Percentiles rank a stretch among this genome's conserved stretches.
These are phyloP conservation scores for Threskiornis aethiopicus DNA, from an alignment of 2,797 vertebrate species.

Conservation along the genomic window DNA sequence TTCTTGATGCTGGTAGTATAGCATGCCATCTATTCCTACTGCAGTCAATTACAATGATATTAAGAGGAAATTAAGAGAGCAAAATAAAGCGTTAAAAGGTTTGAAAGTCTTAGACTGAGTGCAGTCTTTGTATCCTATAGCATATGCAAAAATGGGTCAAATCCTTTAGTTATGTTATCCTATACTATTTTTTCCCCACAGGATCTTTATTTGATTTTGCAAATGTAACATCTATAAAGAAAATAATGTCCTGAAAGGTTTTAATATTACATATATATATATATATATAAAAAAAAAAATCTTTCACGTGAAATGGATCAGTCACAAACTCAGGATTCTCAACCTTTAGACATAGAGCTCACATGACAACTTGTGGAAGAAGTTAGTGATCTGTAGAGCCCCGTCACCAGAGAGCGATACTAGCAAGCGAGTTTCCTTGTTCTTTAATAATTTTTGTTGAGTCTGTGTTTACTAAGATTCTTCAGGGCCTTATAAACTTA, in stretches of 20 bases:
- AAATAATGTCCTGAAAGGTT: not conserved
- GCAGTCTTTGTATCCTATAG: not conserved
- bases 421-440: not conserved
- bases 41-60: not conserved
- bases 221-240: not conserved
- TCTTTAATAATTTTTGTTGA: conserved; percentile 1
- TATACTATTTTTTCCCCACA: not conserved
- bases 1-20: not conserved
- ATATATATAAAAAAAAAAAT: not conserved
- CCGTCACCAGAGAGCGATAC: not conserved
- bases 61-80: not conserved
- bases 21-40: not conserved
- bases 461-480: conserved; percentile 27
- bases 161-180: not conserved
- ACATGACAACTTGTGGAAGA: not conserved
- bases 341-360: not conserved
- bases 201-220: not conserved
- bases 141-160: not conserved
- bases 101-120: not conserved
- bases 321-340: not conserved
- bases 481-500: conserved; percentile 24
- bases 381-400: not conserved
- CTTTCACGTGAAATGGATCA: not conserved
- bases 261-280: not conserved
- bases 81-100: not conserved